A percentile compares a stretch with the other conserved stretches of the same genome.
phyloP scores from a whole-genome alignment of 2,113 vertebrate genomes.

The Myotis yumanensis region DNA sequence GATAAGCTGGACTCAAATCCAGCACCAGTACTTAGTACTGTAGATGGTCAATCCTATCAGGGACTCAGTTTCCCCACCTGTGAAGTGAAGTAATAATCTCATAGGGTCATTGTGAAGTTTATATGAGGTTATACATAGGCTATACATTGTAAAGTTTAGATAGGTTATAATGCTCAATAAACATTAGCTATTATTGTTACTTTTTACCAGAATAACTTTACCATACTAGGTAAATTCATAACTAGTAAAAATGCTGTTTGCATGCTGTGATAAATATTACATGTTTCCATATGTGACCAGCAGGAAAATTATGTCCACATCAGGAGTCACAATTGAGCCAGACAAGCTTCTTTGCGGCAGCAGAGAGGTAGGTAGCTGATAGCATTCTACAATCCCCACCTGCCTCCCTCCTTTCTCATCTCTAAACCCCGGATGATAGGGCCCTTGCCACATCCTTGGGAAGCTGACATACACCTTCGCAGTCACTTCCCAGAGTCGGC shows the following conservation, averaged over 20 bases:
- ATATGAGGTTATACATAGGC: background rate
- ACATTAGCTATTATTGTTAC: background rate
- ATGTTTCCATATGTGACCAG: background rate
- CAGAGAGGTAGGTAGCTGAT: rapidly evolving
- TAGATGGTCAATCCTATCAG: background rate
- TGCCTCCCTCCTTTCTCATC: background rate
- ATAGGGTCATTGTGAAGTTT: background rate
- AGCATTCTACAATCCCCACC: background rate
- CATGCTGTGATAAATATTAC: background rate
- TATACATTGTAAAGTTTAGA: background rate
- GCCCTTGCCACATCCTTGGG: background rate
- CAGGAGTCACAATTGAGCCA: background rate
- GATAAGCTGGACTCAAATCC: background rate
- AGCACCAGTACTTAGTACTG: background rate
- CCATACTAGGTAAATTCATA: background rate
- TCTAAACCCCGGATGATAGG: background rate
- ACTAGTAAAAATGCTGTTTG: background rate
- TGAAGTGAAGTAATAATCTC: background rate
- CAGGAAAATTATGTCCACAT: background rate
- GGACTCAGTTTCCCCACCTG: background rate
- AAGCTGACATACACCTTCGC: background rate
- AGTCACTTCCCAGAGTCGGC: background rate
- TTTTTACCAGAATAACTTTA: background rate
- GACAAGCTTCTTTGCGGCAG: background rate
- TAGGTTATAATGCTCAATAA: background rate